These are phyloP conservation scores for Tiliqua scincoides DNA, from an alignment of 2,113 vertebrate species.

Conservation along the genomic window DNA sequence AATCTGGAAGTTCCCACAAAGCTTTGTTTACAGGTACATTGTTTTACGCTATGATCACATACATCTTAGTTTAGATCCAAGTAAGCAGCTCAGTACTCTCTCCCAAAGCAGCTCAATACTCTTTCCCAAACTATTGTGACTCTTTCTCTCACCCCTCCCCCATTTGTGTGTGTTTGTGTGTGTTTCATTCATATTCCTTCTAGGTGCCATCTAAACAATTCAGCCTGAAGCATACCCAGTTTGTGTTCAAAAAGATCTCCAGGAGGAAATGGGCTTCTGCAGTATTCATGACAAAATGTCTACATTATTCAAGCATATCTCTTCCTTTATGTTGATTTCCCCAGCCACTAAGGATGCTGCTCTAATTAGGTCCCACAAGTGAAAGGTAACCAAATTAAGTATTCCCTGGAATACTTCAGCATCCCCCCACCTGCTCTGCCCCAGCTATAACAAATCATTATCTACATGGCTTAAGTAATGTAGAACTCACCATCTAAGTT, in stretches of 20 bases:
- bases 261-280: constrained; percentile 25
- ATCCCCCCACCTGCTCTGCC: constrained; percentile 11
- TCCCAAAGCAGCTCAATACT: background rate
- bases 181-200: background rate
- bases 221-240: constrained; percentile 18
- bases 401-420: constrained; percentile 35
- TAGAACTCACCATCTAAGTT: constrained; percentile 47
- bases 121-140: background rate
- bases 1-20: rapidly evolving
- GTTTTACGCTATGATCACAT: background rate
- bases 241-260: constrained; percentile 7
- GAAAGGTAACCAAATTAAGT: constrained; percentile 50
- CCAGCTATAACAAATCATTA: constrained; percentile 54
- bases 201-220: background rate
- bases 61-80: background rate
- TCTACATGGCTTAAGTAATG: constrained; percentile 45
- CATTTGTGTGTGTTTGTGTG: background rate
- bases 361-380: constrained; percentile 63
- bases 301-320: constrained; percentile 55
- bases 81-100: background rate
- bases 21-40: background rate
- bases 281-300: constrained; percentile 40
- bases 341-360: background rate
- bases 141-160: rapidly evolving
- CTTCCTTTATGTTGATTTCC: constrained; percentile 41